phyloP scores from a whole-genome alignment of 2,113 vertebrate genomes.

The Calonectris borealis region DNA sequence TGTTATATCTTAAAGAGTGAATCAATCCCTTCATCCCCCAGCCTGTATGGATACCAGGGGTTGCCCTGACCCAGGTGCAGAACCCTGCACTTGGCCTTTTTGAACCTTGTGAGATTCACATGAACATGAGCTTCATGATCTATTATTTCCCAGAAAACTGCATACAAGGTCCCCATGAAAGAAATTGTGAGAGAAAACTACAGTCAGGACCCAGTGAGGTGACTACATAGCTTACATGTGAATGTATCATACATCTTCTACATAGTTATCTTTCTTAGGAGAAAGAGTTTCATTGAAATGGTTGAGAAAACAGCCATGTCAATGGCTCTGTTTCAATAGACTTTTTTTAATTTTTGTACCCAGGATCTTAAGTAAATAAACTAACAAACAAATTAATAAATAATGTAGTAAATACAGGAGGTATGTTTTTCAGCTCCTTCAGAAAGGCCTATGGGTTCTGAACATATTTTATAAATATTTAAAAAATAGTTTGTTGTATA shows the following conservation, averaged over 20 bases:
- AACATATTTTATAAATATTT: not conserved
- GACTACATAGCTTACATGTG: not conserved
- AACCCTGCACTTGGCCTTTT: too few relatives aligned
- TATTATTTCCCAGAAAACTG: not conserved
- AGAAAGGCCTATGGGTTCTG: not conserved
- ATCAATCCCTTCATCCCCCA: too few relatives aligned
- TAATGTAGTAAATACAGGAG: not conserved
- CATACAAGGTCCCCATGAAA: not conserved
- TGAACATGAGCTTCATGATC: too few relatives aligned
- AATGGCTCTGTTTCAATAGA: not conserved
- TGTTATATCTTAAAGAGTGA: not conserved
- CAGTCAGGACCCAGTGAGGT: not conserved
- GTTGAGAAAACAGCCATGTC: not conserved
- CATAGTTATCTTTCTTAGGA: not conserved
- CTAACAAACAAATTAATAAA: not conserved
- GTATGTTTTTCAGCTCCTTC: not conserved
- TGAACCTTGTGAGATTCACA: too few relatives aligned
- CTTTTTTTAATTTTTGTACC: not conserved
- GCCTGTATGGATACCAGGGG: too few relatives aligned
- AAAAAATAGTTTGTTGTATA: not conserved
- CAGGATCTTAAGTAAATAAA: not conserved
- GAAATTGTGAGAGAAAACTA: not conserved
- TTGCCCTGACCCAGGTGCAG: too few relatives aligned
- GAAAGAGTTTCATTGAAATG: not conserved
- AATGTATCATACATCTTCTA: not conserved